Evolutionary conservation across 1,140 invertebrate species (phyloP), one percentile per base, ranked within the genome.

Genomic region (Ceratina calcarata): DNA sequence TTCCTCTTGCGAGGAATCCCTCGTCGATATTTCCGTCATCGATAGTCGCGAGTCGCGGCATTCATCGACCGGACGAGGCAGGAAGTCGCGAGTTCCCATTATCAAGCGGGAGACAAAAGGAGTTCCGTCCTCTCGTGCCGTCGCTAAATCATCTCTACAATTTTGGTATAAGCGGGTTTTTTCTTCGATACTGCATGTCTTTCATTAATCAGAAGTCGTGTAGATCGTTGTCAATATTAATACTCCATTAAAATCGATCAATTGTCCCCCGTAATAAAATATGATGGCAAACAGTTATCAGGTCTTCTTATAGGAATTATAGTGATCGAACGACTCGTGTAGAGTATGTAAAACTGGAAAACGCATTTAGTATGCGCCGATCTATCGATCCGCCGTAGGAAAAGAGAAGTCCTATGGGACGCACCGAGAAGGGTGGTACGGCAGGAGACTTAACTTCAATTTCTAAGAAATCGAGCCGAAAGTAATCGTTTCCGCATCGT

Each of bases 371-470:
- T 45, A 45, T 10, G 37, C 22, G 67, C 57, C 51, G 37, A 78
- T 45, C 37, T 78, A 71, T 71, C 22, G 67, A 78, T 78, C 67
- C 37, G 37, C 2, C 27, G 27, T 32, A 32, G 27, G 37, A 45
- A 45, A 78, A 57, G 37, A 6, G 55, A 16, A 2, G 10, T 24
- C 8, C 27, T 22, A 10, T 45, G 7, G 37, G 37, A 45, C 12
- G 3, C 22, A 1, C 13, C 15, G 10, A 6, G n/a, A 32, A 16
- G 24, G n/a, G 4, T 2, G 18, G 18, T 7, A n/a, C n/a, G 20
- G 16, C 3, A 51, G 45, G 58, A 20, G 57, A 20, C 32, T 24
- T 62, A 64, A 53, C 15, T 71, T 71, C 62, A 77, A 77, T 77
- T 62, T 53, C 45, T 15, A 10, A 24, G 12, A 20, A 78, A 71